A percentile compares a stretch with the other conserved stretches of the same genome.
phyloP scores from a whole-genome alignment of 2,888 invertebrate species.

The Orthonevra nobilis region DNA sequence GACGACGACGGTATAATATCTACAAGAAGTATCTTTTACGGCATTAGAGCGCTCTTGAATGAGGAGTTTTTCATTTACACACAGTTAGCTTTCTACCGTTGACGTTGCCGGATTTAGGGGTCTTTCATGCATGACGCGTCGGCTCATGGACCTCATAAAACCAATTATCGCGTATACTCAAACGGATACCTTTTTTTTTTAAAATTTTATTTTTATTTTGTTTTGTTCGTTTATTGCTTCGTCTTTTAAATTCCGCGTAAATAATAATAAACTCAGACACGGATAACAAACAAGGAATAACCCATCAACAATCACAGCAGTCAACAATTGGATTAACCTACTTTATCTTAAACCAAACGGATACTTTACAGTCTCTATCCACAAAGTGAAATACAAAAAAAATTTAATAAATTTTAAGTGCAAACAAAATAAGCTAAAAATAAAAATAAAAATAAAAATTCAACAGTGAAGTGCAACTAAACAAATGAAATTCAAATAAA shows the following conservation, averaged over 20 bases:
- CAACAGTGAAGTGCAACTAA: constrained; percentile 67
- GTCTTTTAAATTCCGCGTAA: too few relatives aligned
- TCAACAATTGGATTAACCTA: constrained; percentile 54
- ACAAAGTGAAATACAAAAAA: constrained; percentile 40
- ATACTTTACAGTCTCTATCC: constrained; percentile 40
- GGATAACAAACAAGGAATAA: constrained; percentile 75
- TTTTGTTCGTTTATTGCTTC: too few relatives aligned
- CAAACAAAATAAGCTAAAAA: constrained; percentile 18
- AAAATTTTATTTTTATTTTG: constrained; percentile 2
- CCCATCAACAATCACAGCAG: constrained; percentile 25
- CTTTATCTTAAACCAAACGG: constrained; percentile 33
- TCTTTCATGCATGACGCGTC: constrained; percentile 71
- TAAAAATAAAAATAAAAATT: too few relatives aligned
- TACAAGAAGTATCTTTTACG: constrained; percentile 55
- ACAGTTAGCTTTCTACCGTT: constrained; percentile 81
- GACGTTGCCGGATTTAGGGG: constrained; percentile 80
- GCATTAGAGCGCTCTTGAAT: constrained; percentile 63
- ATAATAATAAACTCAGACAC: constrained; percentile 71
- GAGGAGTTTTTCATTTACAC: constrained; percentile 78
- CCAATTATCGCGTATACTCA: constrained; percentile 52
- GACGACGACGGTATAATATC: too few relatives aligned
- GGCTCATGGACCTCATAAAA: constrained; percentile 55
- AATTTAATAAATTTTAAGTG: constrained; percentile 22
- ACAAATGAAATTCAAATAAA: constrained; percentile 57
- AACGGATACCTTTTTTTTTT: constrained; percentile 14